Evolutionary conservation across 2,113 vertebrate species (phyloP), one percentile per base, ranked within the genome.

Genomic region (Heloderma charlesbogerti): DNA sequence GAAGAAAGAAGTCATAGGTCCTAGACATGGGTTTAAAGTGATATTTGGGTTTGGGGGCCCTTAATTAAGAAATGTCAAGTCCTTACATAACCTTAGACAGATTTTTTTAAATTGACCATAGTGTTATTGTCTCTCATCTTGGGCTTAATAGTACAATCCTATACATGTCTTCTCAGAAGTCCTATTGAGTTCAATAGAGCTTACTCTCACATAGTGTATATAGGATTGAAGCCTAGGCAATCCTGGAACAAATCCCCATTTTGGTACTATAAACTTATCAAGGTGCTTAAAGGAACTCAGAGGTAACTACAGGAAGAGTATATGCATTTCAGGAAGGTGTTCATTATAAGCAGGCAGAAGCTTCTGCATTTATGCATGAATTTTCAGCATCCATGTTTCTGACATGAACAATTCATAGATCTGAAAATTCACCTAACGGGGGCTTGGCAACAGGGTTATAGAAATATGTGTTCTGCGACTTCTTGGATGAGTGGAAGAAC

Each of bases 41-140:
- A 54, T 54, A 9, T 20, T 22, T 63, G 60, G 20, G 60, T 63
- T 63, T 63, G 20, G 3, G 10, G 60, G 60, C 12, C 60, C 60
- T 63, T 63, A 45, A 84, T 92, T 82, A 84, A 74, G 66, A 92
- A 88, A 48, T 86, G 75, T 91, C 6, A 89, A 63, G 8, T 13
- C 45, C 48, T 83, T 34, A 22, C 29, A 34, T 87, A 4, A 43
- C 40, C 89, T 0, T 63, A 48, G 66, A 29, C 13, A 37, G 4
- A 1, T 37, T 40, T 8, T 25, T 9, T 8, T 78, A 85, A 81
- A 67, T 57, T 63, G 75, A 20, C 91, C 89, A 43, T 88, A 6
- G 60, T 91, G 84, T 77, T 84, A n/a, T 88, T 45, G 77, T 83
- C n/a, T 54, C 4, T 72, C 72, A 78, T 9, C 86, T 83, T 78